Evolutionary conservation across 2,888 invertebrate genomes (phyloP), one percentile per base, ranked within the genome.

Genomic region (Perdita meconis): DNA sequence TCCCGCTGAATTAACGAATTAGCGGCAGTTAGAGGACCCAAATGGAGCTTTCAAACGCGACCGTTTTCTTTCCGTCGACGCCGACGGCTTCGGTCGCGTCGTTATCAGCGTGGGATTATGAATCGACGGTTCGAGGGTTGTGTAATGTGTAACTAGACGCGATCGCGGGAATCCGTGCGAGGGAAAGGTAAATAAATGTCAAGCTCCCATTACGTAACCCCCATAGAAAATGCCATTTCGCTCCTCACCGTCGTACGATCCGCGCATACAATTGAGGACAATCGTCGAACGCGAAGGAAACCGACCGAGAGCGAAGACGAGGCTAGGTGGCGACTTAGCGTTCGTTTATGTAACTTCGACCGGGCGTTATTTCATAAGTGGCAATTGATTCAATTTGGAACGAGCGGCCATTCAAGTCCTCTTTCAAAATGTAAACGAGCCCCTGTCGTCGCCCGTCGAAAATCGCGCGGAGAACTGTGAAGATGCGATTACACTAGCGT

Each of bases 351-450:
- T 83, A 82, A 82, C 83, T 71, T 68, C 50, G 50, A 50, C 47
- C 67, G 67, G 36, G 64, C 50, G 64, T 77, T 83, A 83, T 78
- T 71, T 80, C 74, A 59, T 72, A 78, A 83, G 74, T 64, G 80
- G 70, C 82, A 82, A 83, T 82, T 82, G 82, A 74, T 80, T 80
- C 83, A 82, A 82, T 82, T 82, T 78, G 56, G 72, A 72, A 50
- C 70, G 57, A 64, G 44, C 47, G 65, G 16, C 55, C 71, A 63
- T 82, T 82, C 75, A 65, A 50, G 36, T 30, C 36, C 55, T 64
- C 64, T 57, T 60, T 68, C 56, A 57, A 67, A 67, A 78, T 57
- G 70, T 55, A 68, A 76, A 65, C 67, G 75, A 66, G 74, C 36
- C 16, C 53, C 51, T 53, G 53, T 16, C 53, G 34, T 10, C 53